A percentile compares a stretch with the other conserved stretches of the same genome.
Conservation (phyloP, 2,797 vertebrate species). For the Ptychobarbus kaznakovi region DNA sequence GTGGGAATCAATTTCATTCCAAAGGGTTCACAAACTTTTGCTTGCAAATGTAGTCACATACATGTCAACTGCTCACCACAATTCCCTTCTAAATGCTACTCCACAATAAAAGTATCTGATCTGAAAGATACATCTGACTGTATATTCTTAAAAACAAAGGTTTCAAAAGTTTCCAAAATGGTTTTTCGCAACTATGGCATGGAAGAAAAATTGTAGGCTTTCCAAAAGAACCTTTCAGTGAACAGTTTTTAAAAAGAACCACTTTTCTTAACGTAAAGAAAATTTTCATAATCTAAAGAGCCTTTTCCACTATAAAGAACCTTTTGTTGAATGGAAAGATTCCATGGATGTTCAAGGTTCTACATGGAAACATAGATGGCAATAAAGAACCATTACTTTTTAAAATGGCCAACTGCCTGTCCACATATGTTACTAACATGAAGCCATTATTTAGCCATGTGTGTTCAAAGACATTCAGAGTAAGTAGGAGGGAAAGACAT, state of each 20-base stretch:
- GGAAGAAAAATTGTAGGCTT: background rate
- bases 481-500: constrained; percentile 25
- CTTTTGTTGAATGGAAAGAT: background rate
- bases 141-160: background rate
- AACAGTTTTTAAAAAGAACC: background rate
- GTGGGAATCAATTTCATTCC: background rate
- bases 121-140: background rate
- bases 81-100: background rate
- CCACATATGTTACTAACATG: background rate
- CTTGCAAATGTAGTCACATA: background rate
- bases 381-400: background rate
- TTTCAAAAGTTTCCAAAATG: background rate
- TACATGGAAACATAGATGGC: background rate
- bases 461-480: constrained; percentile 32
- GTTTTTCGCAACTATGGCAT: background rate
- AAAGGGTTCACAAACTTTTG: background rate
- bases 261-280: background rate
- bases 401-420: background rate
- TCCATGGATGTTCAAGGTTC: background rate
- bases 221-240: background rate
- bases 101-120: background rate
- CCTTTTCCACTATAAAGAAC: background rate
- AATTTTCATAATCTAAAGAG: background rate
- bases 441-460: constrained; percentile 25
- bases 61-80: background rate